Conservation (phyloP, 2,113 vertebrate species). For the Tor tambroides region DNA sequence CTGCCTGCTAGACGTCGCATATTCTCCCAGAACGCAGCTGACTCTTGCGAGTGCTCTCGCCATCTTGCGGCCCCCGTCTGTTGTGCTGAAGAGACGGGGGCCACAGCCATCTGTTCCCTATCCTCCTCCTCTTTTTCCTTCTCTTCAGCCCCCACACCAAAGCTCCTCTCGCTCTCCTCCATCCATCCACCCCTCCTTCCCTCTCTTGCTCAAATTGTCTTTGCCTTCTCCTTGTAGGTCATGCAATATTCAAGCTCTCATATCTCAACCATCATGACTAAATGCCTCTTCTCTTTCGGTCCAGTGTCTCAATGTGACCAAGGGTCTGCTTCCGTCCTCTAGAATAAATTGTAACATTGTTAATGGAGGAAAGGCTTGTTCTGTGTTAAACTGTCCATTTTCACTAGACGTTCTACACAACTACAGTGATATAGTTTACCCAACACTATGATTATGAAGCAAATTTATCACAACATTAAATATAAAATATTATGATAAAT, state of each 20-base stretch:
- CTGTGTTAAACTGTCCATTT: not conserved
- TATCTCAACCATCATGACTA: slow-evolving; percentile 86
- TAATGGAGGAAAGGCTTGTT: not conserved
- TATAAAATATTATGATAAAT: no score
- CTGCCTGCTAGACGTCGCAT: slow-evolving; percentile 79
- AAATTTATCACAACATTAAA: not conserved
- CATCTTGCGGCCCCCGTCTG: slow-evolving; percentile 84
- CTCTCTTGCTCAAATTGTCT: slow-evolving; percentile 64
- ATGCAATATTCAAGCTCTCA: slow-evolving; percentile 87
- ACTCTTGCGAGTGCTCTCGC: slow-evolving; percentile 81
- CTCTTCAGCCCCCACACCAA: slow-evolving; percentile 62
- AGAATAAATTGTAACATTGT: slow-evolving; percentile 5
- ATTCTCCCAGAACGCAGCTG: slow-evolving; percentile 73
- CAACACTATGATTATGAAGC: not conserved
- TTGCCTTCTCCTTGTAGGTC: slow-evolving; percentile 83
- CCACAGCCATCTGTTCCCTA: slow-evolving; percentile 85
- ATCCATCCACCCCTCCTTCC: slow-evolving; percentile 55
- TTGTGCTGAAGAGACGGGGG: slow-evolving; percentile 80
- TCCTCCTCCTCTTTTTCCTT: slow-evolving; percentile 62
- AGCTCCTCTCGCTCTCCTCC: slow-evolving; percentile 57
- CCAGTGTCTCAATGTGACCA: slow-evolving; percentile 21
- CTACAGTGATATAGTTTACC: not conserved
- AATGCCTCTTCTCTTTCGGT: slow-evolving; percentile 83
- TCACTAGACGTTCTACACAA: not conserved
- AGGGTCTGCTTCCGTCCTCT: not conserved